Base-by-base conservation (phyloP, 2,113 vertebrate species). In the Myxocyprinus asiaticus region DNA sequence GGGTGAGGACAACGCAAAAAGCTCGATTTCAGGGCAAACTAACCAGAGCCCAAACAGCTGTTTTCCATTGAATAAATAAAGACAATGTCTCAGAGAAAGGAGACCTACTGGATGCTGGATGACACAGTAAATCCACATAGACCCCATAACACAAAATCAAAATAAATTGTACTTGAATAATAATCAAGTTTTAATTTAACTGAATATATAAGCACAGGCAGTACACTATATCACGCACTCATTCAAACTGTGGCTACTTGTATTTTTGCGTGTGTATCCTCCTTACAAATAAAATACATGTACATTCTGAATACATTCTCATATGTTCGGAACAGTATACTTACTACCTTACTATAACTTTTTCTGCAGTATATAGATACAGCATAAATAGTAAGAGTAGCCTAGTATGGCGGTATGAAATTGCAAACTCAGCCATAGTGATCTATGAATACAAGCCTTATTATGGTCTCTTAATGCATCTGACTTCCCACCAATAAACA, bases 41-140 rank as follows among this genome's bases (percentile, higher is more conserved):
- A 87, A 83, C 84, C 82, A 70, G 80, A 86, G 82, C 72, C 76
- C 22, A 12, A 85, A 87, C 90, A 89, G 91, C 88, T 89, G 90
- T 85, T 90, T 90, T 88, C 78, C 77, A 88, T 88, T 86, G 84
- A 53, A 55, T 51, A 84, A 86, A 85, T 80, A 82, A 45, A 61
- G 43, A 3, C 9, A 56, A 77, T 0, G 79, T 64, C 84, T 9
- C 0, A 73, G 43, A 73, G 9, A 72, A 73, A 67, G 15, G 73
- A 77, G 56, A 50, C 44, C 53, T 8, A 56, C 45, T 44, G 59
- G 8, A 56, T 55, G 10, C 12, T 85, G 83, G 73, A 80, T 65
- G 62, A 65, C 9, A 50, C 45, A 11, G 48, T 51, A 65, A 56
- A 76, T 64, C 5, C n/a, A 14, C 8, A 58, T 58, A 11, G 4